Evolutionary conservation across 2,888 invertebrate genomes (phyloP), one percentile per base, ranked within the genome.

Genomic region (Lasius fuliginosus): DNA sequence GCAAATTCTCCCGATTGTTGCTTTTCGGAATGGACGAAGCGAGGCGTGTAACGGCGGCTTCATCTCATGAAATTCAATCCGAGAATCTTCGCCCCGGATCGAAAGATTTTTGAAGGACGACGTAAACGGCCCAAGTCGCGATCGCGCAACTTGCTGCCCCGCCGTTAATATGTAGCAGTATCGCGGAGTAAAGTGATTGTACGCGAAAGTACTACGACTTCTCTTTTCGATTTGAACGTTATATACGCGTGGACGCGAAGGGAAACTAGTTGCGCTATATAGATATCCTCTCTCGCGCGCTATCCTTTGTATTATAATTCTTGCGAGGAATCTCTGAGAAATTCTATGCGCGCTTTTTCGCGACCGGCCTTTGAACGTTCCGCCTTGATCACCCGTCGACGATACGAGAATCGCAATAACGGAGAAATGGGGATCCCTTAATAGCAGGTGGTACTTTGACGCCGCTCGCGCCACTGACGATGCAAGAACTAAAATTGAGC

Each of bases 401-500:
- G 86, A 89, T 88, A 85, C 84, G 75, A 89, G 82, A 88, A 86
- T 87, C 88, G 87, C 87, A 89, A 90, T 93, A 92, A 92, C 92
- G 88, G 89, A 92, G 87, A 89, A 89, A 85, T 93, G 93, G 92
- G 93, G 92, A 91, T 93, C 91, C 91, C 91, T 91, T 89, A 91
- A 92, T 91, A 96, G 96, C 96, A 95, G 95, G 96, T 95, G 96
- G 96, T 95, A 96, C 97, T 89, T 95, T 97, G 95, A 97, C 97
- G 92, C 97, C 97, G 90, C 95, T 97, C 95, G 97, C 97, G 91
- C 97, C 97, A 91, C 96, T 97, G 95, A 97, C 96, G 95, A 97
- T 97, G 96, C 97, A 97, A 95, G 97, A 97, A 95, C 96, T 97
- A 96, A 97, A 97, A 96, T 95, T 97, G 92, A 96, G 96, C 94